Conservation (phyloP, 2,113 vertebrate genomes). For the Xyrauchen texanus region DNA sequence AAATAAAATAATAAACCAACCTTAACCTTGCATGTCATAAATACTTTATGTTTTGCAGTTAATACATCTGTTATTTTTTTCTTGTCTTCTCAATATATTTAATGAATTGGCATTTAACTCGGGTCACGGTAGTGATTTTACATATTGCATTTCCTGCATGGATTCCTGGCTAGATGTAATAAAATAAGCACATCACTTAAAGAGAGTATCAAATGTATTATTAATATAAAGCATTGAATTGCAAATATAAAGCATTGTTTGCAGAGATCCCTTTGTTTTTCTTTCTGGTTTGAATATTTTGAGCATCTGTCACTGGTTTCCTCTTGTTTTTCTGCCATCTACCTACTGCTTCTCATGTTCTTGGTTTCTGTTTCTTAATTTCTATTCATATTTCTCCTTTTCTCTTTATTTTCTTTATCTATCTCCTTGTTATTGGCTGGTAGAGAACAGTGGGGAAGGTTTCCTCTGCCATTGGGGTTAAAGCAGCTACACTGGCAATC, state of each 20-base stretch:
- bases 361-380: background rate
- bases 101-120: background rate
- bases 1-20: background rate
- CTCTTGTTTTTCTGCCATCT: too few species aligned
- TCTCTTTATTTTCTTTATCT: background rate
- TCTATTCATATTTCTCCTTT: background rate
- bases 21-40: background rate
- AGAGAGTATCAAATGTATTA: background rate
- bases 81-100: background rate
- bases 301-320: too few species aligned
- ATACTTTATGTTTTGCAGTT: background rate
- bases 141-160: background rate
- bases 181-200: background rate
- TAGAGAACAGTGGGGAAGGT: conserved; percentile 94
- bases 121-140: background rate
- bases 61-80: background rate
- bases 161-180: conserved; percentile 16
- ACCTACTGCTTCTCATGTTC: background rate
- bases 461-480: conserved; percentile 85
- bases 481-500: conserved; percentile 91
- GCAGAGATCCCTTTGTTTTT: background rate
- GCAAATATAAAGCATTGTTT: background rate
- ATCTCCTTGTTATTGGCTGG: conserved; percentile 35
- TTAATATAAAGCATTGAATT: background rate
- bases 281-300: too few species aligned